Evolutionary conservation across 2,797 vertebrate genomes (phyloP), one percentile per base, ranked within the genome.

Genomic region (Crotalus adamanteus): DNA sequence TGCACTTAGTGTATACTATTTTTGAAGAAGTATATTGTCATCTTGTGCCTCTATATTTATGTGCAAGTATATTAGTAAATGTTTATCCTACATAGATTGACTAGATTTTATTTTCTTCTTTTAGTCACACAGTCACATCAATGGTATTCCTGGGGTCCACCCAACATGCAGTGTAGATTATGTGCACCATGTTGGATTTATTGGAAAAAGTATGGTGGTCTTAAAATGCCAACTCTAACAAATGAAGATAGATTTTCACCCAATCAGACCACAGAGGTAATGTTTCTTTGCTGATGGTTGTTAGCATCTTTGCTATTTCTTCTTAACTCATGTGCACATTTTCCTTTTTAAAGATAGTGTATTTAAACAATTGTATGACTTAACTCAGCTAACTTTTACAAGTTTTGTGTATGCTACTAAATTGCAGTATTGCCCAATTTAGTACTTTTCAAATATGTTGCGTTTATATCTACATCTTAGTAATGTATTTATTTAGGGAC

Each of bases 111-210:
- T 61, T 94, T 96, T 92, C 95, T 13, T 20, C 96, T 91, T 91
- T 94, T 97, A 99, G 99, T 98, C 95, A 98, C 98, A 95, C 99
- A 99, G 95, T 99, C 99, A 90, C 98, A 99, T 94, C 99, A 99
- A 65, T 99, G 99, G 99, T 99, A 99, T 97, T 99, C 99, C 28
- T 99, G 99, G 99, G 99, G 99, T 51, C 99, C 99, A 92, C 99
- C 99, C 4, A 99, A 99, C 97, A 99, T 99, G 99, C 99, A 99
- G 1, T 99, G 99, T 96, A 98, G 99, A 92, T 97, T 99, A 95
- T 99, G 99, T 92, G 98, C 99, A 42, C 98, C 99, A 95, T 99
- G 99, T 96, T 99, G 99, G 99, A 98, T 99, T 97, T 99, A 99
- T 95, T 99, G 99, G 99, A 99, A 99, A 98, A 99, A 99, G 96